phyloP scores from a whole-genome alignment of 2,888 invertebrate genomes.

The Papilio elwesi region DNA sequence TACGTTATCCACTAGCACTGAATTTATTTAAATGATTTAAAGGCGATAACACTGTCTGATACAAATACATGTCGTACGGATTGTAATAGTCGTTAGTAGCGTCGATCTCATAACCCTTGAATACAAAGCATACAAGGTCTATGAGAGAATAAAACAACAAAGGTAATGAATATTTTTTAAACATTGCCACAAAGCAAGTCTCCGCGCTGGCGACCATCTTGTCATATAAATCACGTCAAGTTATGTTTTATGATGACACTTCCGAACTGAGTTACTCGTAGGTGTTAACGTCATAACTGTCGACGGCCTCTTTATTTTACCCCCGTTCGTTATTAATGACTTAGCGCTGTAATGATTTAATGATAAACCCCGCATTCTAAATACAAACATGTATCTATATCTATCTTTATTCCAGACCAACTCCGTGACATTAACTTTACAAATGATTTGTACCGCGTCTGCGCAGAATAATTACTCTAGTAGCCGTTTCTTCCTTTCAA shows the following conservation, averaged over 20 bases:
- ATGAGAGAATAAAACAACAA: slow-evolving; percentile 17
- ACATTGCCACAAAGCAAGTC: slow-evolving; percentile 38
- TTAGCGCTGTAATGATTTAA: slow-evolving; percentile 56
- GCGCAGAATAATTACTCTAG: neutral
- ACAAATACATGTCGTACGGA: neutral
- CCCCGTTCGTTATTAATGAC: slow-evolving; percentile 57
- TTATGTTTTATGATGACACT: slow-evolving; percentile 61
- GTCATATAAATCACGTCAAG: slow-evolving; percentile 61
- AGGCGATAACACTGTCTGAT: no score
- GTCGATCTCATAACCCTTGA: neutral
- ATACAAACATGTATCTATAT: neutral
- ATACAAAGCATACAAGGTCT: slow-evolving; percentile 14
- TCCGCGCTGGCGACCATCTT: slow-evolving; percentile 44
- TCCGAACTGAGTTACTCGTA: slow-evolving; percentile 50
- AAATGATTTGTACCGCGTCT: neutral
- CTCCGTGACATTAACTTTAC: neutral
- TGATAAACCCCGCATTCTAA: slow-evolving; percentile 46
- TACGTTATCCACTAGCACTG: no score
- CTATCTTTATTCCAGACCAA: neutral
- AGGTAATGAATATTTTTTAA: slow-evolving; percentile 30
- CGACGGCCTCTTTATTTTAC: slow-evolving; percentile 56
- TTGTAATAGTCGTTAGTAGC: neutral
- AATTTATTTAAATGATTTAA: no score
- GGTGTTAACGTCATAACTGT: slow-evolving; percentile 68
- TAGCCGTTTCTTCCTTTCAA: neutral